Conservation (phyloP, 2,888 invertebrate species). For the Chloroclystis v-ata region DNA sequence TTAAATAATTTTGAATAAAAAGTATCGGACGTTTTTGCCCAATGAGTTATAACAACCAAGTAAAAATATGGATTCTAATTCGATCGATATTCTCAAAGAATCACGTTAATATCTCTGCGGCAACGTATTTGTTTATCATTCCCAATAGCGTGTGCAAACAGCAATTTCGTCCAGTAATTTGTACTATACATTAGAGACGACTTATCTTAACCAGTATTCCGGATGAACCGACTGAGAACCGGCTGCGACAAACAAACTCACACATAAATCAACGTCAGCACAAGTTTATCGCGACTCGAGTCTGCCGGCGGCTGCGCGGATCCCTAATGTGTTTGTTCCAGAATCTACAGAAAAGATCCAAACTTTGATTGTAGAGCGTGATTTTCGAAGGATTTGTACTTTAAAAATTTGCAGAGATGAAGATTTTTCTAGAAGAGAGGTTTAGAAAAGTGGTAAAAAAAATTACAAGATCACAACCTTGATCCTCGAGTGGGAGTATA, state of each 20-base stretch:
- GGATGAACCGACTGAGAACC: constrained; percentile 54
- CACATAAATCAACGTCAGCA: constrained; percentile 75
- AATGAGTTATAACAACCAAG: no score
- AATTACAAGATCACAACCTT: no score
- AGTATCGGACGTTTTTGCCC: no score
- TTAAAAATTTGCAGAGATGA: neutral
- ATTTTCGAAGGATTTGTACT: constrained; percentile 7
- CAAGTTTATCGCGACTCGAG: constrained; percentile 62
- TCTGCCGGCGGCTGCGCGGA: constrained; percentile 36
- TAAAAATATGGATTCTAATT: no score
- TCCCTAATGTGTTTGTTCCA: constrained; percentile 69
- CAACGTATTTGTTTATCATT: no score
- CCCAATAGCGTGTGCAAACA: constrained; percentile 48
- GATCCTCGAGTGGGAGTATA: no score
- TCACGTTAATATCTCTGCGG: no score
- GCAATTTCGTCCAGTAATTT: constrained; percentile 61
- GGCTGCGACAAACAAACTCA: constrained; percentile 69
- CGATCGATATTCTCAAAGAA: no score
- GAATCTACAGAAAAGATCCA: constrained; percentile 36
- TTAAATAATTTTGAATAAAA: no score
- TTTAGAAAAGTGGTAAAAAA: no score
- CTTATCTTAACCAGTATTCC: constrained; percentile 63
- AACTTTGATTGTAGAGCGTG: constrained; percentile 39
- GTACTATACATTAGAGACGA: constrained; percentile 58
- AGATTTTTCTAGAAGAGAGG: no score